phyloP scores from a whole-genome alignment of 2,888 invertebrate species.

The Drosophila kanekoi region DNA sequence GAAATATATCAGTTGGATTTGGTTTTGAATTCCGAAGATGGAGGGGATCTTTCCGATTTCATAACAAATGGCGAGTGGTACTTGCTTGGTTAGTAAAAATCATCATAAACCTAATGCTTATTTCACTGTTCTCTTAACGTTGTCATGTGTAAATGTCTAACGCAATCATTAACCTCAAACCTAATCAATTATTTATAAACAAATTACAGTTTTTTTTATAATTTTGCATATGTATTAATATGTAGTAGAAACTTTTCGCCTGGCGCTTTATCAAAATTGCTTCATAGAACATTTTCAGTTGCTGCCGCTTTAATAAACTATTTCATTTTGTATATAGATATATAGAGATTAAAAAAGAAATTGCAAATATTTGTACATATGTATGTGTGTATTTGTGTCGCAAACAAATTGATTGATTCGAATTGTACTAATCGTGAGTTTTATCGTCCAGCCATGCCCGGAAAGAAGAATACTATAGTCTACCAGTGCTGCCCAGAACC shows the following conservation, averaged over 20 bases:
- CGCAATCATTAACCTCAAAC: conserved; percentile 29
- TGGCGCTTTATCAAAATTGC: conserved; percentile 48
- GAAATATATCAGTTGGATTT: conserved; percentile 93
- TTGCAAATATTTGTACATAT: conserved; percentile 53
- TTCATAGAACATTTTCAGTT: conserved; percentile 58
- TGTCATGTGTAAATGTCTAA: conserved; percentile 70
- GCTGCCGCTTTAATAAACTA: conserved; percentile 33
- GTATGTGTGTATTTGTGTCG: conserved; percentile 59
- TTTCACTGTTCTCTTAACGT: conserved; percentile 62
- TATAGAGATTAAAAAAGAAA: conserved; percentile 3
- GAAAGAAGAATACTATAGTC: conserved; percentile 94
- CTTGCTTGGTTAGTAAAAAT: conserved; percentile 93
- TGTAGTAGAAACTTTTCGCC: conserved; percentile 26
- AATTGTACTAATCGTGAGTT: conserved; percentile 58
- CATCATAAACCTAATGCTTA: conserved; percentile 69
- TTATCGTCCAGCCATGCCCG: conserved; percentile 92
- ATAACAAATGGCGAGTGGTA: conserved; percentile 99
- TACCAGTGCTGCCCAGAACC: conserved; percentile 98
- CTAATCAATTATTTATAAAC: conserved; percentile 16
- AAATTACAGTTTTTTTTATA: conserved; percentile 17
- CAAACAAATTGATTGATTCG: conserved; percentile 22
- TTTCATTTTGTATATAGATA: conserved; percentile 31
- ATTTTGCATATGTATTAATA: conserved; percentile 22
- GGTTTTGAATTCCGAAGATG: conserved; percentile 95
- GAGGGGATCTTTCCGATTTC: conserved; percentile 98